Evolutionary conservation across 2,797 vertebrate species (phyloP), one percentile per base, ranked within the genome.

Genomic region (Eremophila alpestris): DNA sequence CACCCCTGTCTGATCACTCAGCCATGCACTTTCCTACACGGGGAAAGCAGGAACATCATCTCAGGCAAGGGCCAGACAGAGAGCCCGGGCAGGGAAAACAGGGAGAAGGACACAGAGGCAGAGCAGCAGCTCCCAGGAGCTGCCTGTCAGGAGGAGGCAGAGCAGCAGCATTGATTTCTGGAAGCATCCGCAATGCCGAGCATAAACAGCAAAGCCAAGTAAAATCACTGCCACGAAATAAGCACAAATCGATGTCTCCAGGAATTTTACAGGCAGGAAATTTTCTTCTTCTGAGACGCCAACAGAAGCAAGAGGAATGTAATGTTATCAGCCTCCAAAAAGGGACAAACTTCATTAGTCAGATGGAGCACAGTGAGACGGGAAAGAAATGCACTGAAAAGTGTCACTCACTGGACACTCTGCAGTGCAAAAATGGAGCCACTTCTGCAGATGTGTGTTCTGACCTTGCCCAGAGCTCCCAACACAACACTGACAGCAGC

Each of bases 401-500:
- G 34, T 9, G 0, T 36, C 41, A 9, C 36, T 63, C 4, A 1
- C 34, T 27, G 65, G 83, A 32, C 56, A 48, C 40, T n/a, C 34
- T 63, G 71, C 75, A 20, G 87, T 1, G 5, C 29, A 14, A 6
- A 41, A 54, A 7, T 0, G 0, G 63, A 59, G 26, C 24, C 26
- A 2, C 1, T 32, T 59, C 9, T 48, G 58, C 63, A 71, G 75
- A 23, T 0, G 0, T 1, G 11, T 5, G 43, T 51, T 45, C 76
- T 55, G n/a, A 19, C 16, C 40, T 9, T 7, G 12, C 30, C 54
- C 59, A 4, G 68, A 59, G 73, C 64, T 62, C 59, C 10, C 17
- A 13, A 0, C 0, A 4, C 30, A 7, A 7, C 1, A 22, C 52
- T 14, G 69, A 29, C 13, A 59, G 90, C 70, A 38, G 62, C 52